Evolutionary conservation across 2,113 vertebrate species (phyloP), one percentile per base, ranked within the genome.

Genomic region (Machaerirhynchus nigripectus): DNA sequence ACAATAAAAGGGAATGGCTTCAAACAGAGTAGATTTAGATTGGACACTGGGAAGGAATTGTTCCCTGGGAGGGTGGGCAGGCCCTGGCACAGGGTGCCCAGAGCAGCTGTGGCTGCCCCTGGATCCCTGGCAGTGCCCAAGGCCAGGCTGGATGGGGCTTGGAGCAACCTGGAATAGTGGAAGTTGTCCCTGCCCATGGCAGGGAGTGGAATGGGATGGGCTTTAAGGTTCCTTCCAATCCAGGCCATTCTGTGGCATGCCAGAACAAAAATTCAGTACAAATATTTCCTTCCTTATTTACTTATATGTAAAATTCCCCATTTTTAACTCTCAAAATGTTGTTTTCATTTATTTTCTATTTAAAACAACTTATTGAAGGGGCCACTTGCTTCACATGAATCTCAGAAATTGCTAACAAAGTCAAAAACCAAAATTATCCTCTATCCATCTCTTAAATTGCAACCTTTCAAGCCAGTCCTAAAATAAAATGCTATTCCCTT

Each of bases 401-500:
- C n/a, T 75, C 90, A 80, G 28, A 83, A 91, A 84, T 9, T 79
- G 31, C 30, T 53, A 86, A 42, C 1, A 1, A 80, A 40, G 18
- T 61, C 64, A 75, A 78, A 90, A 70, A 10, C 9, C 55, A 77
- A 67, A 92, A 57, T 86, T 65, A 91, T 50, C 35, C 21, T 74
- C 55, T 30, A 90, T 6, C 24, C 71, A 65, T 73, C 83, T 82
- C 87, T 80, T 79, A 56, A 89, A 84, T 14, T 84, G 75, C 63
- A 82, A 82, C 64, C 77, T 73, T 74, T 78, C 75, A 90, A 96
- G 87, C 21, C 84, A 94, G 55, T 46, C 56, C 61, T 77, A 70
- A 93, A 93, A 93, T 69, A 95, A 97, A 94, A 92, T 15, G 30
- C 19, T 74, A 56, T 46, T 94, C 75, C 46, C 67, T 83, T 93